Conservation (phyloP, 2,888 invertebrate species). For the Linyphia triangularis region DNA sequence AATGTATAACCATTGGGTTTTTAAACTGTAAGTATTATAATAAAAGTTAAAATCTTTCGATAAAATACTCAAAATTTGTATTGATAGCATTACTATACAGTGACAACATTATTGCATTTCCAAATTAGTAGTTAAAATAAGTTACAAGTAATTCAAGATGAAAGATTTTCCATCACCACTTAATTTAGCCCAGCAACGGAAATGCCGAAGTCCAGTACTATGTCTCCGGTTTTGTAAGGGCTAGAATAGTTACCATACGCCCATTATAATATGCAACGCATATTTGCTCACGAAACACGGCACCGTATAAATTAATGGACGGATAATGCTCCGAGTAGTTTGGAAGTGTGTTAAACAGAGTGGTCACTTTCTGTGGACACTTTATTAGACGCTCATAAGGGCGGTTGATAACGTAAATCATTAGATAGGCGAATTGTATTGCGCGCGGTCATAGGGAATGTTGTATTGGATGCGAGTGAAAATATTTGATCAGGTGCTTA, state of each 20-base stretch:
- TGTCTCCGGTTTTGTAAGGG: background rate
- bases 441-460: background rate
- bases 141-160: background rate
- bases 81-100: no score
- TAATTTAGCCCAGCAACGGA: background rate
- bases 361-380: constrained; percentile 51
- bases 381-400: constrained; percentile 46
- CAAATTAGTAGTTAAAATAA: background rate
- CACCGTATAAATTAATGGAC: constrained; percentile 38
- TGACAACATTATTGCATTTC: no score
- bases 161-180: background rate
- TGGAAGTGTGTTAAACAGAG: constrained; percentile 8
- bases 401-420: constrained; percentile 1
- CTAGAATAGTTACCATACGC: background rate
- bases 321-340: constrained; percentile 12
- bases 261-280: background rate
- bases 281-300: constrained; percentile 11
- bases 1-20: no score
- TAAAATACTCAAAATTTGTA: no score
- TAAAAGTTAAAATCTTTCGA: no score
- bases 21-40: no score
- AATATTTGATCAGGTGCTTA: background rate
- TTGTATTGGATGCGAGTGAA: background rate
- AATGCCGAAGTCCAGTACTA: background rate
- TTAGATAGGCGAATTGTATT: background rate